These are phyloP conservation scores for Pangasius sanitwongsei DNA, from an alignment of 2,797 vertebrate species.

Conservation along the genomic window DNA sequence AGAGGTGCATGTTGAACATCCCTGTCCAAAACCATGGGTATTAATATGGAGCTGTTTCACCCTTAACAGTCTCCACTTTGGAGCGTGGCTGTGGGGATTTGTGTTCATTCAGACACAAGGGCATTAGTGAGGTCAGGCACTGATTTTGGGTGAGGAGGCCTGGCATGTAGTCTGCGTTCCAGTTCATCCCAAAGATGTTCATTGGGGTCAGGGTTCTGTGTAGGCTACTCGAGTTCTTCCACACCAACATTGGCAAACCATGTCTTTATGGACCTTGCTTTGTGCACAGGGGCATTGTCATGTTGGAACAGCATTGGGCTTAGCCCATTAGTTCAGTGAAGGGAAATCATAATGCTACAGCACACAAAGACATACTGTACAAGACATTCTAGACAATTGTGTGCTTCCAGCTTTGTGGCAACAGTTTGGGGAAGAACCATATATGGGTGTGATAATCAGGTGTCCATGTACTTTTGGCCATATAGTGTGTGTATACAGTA, in stretches of 20 bases:
- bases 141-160: no score
- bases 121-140: background rate
- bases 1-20: background rate
- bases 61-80: background rate
- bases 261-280: background rate
- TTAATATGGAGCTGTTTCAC: background rate
- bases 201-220: background rate
- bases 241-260: background rate
- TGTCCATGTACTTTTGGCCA: background rate
- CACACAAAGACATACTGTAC: background rate
- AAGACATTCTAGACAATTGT: background rate
- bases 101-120: background rate
- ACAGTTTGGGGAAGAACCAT: background rate
- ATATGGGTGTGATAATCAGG: background rate
- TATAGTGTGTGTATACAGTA: no score
- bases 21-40: background rate
- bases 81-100: background rate
- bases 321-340: background rate
- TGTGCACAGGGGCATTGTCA: background rate
- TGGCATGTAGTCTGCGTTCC: no score
- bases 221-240: background rate
- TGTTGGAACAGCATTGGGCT: background rate
- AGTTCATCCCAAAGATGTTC: background rate
- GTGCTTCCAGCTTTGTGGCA: background rate
- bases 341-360: background rate